phyloP scores from a whole-genome alignment of 1,140 invertebrate species.

The Drosophila kikkawai region DNA sequence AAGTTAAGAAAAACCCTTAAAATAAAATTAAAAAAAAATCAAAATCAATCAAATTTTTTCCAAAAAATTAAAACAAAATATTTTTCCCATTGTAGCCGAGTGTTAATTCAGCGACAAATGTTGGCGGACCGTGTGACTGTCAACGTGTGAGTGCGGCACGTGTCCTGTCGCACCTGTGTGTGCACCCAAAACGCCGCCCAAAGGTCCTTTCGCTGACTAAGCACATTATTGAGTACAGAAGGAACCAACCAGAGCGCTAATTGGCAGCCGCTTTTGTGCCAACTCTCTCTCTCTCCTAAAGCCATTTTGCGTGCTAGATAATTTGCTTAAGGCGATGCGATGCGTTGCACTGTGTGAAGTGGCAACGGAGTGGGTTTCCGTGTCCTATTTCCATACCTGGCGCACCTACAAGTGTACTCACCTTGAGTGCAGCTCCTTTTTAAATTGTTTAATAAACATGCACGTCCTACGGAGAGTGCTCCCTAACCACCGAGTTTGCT shows the following conservation, averaged over 20 bases:
- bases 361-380: slow-evolving; percentile 1
- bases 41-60: not conserved
- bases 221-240: slow-evolving; percentile 55
- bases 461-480: slow-evolving; percentile 2
- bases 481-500: slow-evolving; percentile 9
- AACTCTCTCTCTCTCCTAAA: slow-evolving; percentile 40
- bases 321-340: slow-evolving; percentile 65
- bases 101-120: slow-evolving; percentile 23
- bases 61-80: too few species aligned
- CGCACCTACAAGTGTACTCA: slow-evolving; percentile 9
- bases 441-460: slow-evolving; percentile 51
- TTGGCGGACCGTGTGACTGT: slow-evolving; percentile 14
- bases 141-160: slow-evolving; percentile 47
- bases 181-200: slow-evolving; percentile 25
- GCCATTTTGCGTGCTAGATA: slow-evolving; percentile 74
- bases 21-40: not conserved
- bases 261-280: slow-evolving; percentile 70
- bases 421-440: slow-evolving; percentile 33
- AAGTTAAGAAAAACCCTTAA: too few species aligned
- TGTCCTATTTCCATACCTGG: not conserved
- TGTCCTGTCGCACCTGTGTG: slow-evolving; percentile 53
- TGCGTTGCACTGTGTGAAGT: slow-evolving; percentile 25
- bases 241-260: slow-evolving; percentile 56
- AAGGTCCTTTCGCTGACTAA: slow-evolving; percentile 69
- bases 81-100: slow-evolving; percentile 2